A percentile compares a stretch with the other conserved stretches of the same genome.
Conservation (phyloP, 2,797 vertebrate species). For the Silurus lanzhouensis region DNA sequence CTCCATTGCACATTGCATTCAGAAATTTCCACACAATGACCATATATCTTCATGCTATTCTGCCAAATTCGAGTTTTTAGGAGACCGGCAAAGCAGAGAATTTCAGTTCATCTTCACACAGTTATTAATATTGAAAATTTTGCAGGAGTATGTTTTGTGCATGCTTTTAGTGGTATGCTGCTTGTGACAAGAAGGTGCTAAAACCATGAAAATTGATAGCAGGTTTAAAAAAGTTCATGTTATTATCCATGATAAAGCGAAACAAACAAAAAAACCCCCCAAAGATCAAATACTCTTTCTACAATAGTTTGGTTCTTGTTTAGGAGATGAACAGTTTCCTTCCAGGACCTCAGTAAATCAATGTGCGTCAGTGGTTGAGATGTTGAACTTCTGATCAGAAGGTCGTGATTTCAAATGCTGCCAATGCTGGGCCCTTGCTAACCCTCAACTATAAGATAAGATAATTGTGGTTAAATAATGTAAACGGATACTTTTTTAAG, state of each 20-base stretch:
- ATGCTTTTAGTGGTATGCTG: background rate
- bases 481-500: background rate
- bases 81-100: background rate
- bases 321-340: background rate
- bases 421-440: too few species aligned
- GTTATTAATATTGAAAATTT: too few species aligned
- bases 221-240: background rate
- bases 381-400: too few species aligned
- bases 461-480: too few species aligned
- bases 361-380: too few species aligned
- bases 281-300: background rate
- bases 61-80: background rate
- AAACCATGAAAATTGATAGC: background rate
- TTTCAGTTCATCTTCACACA: background rate
- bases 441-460: too few species aligned
- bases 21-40: background rate
- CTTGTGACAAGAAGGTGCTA: background rate
- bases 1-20: background rate
- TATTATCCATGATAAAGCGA: background rate
- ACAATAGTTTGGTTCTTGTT: background rate
- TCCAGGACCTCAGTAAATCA: background rate
- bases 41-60: background rate
- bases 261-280: background rate
- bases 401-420: too few species aligned
- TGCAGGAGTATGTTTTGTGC: background rate